phyloP scores from a whole-genome alignment of 2,888 invertebrate genomes.

The Chrysotoxum bicinctum region DNA sequence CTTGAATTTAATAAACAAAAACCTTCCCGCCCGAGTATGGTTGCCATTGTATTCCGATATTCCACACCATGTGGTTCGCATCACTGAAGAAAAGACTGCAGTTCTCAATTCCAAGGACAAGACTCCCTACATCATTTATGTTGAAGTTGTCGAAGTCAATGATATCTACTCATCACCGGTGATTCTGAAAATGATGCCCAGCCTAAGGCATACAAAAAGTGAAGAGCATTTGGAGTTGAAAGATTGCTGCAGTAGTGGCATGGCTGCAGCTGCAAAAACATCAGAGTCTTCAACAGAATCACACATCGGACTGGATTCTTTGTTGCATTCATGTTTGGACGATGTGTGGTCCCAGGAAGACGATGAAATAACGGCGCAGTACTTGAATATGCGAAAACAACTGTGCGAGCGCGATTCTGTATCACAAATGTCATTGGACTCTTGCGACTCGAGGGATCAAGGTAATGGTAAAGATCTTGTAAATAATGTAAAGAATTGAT shows the following conservation, averaged over 20 bases:
- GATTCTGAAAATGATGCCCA: slow-evolving; percentile 93
- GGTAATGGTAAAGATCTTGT: slow-evolving; percentile 75
- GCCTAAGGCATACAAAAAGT: slow-evolving; percentile 94
- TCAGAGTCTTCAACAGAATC: slow-evolving; percentile 71
- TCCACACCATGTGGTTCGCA: slow-evolving; percentile 96
- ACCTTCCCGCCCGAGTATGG: slow-evolving; percentile 99
- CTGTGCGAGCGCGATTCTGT: slow-evolving; percentile 89
- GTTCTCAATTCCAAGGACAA: slow-evolving; percentile 96
- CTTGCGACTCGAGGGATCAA: slow-evolving; percentile 88
- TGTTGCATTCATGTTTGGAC: slow-evolving; percentile 85
- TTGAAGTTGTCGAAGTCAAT: slow-evolving; percentile 95
- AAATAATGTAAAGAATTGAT: neutral
- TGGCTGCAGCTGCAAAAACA: slow-evolving; percentile 54
- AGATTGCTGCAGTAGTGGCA: slow-evolving; percentile 67
- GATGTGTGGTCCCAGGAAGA: slow-evolving; percentile 96
- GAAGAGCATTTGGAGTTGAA: slow-evolving; percentile 91
- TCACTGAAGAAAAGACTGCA: slow-evolving; percentile 98
- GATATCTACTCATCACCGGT: slow-evolving; percentile 92
- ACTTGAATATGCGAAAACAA: slow-evolving; percentile 85
- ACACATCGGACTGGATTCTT: slow-evolving; percentile 52
- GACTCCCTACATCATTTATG: slow-evolving; percentile 98
- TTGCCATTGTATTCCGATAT: slow-evolving; percentile 92
- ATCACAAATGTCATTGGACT: slow-evolving; percentile 94
- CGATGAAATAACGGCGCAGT: slow-evolving; percentile 93
- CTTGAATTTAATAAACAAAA: slow-evolving; percentile 95